Evolutionary conservation across 2,113 vertebrate genomes (phyloP).

Genomic region (Lichenostomus cassidix): DNA sequence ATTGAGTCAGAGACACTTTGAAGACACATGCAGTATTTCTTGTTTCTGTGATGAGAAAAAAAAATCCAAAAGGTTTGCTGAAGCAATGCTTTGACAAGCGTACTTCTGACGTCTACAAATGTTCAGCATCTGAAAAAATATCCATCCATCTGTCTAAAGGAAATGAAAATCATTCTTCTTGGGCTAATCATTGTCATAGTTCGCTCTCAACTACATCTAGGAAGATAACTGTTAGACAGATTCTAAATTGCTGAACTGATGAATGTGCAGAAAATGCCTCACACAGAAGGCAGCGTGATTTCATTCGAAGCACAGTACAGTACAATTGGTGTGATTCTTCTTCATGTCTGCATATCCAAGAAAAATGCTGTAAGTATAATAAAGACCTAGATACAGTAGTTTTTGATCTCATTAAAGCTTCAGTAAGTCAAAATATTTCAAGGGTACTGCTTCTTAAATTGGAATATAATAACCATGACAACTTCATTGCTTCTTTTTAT

Average conservation of each 20-base stretch:
- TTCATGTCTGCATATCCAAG: not conserved
- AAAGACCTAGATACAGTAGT: not conserved
- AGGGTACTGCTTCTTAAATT: not conserved
- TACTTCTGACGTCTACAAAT: not conserved
- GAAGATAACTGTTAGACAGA: not conserved
- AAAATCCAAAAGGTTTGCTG: not conserved
- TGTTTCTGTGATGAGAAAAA: not conserved
- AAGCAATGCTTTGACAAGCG: not conserved
- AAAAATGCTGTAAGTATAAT: not conserved
- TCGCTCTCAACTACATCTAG: not conserved
- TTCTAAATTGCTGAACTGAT: not conserved
- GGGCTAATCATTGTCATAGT: not conserved
- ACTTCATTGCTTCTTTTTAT: not conserved
- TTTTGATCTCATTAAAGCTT: not conserved
- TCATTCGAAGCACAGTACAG: not conserved
- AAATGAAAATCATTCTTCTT: not conserved
- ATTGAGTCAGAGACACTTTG: not conserved
- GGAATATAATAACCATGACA: not conserved
- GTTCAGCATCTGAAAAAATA: not conserved
- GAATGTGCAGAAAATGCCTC: not conserved
- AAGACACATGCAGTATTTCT: not conserved
- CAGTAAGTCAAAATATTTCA: not conserved
- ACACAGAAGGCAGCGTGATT: not conserved
- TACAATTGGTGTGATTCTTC: not conserved
- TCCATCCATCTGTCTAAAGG: not conserved